A percentile compares a stretch with the other conserved stretches of the same genome.
phyloP scores from a whole-genome alignment of 2,113 vertebrate species.

The Poeciliopsis occidentalis region DNA sequence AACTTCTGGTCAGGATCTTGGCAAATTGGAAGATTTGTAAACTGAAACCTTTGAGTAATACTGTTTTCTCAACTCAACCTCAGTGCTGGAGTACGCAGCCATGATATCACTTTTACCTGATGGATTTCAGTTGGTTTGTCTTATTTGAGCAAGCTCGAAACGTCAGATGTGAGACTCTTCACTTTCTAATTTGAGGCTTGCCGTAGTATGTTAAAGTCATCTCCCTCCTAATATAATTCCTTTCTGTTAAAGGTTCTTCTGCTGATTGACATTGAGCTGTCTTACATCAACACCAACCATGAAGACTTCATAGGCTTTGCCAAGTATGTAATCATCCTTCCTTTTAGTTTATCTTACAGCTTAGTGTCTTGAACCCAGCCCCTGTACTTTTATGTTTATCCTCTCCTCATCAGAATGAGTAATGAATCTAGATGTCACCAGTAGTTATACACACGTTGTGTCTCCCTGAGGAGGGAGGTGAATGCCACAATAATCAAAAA shows the following conservation, averaged over 20 bases:
- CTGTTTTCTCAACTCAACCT: not conserved
- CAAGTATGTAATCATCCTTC: conserved; percentile 84
- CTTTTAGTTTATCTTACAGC: conserved; percentile 5
- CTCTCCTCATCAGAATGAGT: not conserved
- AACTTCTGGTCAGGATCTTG: not conserved
- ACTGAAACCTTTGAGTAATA: conserved; percentile 11
- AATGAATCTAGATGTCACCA: not conserved
- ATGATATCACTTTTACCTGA: not conserved
- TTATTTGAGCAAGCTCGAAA: conserved; percentile 1
- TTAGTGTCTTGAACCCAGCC: conserved; percentile 10
- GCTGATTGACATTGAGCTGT: conserved; percentile 95
- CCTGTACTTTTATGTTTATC: too few relatives aligned
- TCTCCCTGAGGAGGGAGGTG: conserved; percentile 17
- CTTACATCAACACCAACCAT: conserved; percentile 99
- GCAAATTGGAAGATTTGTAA: not conserved
- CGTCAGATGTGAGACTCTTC: conserved; percentile 1
- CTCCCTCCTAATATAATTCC: conserved; percentile 39
- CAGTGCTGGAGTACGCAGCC: not conserved
- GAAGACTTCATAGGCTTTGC: conserved; percentile 99
- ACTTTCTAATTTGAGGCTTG: not conserved
- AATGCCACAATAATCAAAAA: conserved; percentile 19
- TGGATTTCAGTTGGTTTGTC: not conserved
- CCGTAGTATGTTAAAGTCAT: conserved; percentile 14
- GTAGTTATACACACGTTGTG: conserved; percentile 28
- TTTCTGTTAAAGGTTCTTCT: conserved; percentile 87